These are phyloP conservation scores for Mus spicilegus DNA, from an alignment of 2,113 vertebrate genomes.

Conservation along the genomic window DNA sequence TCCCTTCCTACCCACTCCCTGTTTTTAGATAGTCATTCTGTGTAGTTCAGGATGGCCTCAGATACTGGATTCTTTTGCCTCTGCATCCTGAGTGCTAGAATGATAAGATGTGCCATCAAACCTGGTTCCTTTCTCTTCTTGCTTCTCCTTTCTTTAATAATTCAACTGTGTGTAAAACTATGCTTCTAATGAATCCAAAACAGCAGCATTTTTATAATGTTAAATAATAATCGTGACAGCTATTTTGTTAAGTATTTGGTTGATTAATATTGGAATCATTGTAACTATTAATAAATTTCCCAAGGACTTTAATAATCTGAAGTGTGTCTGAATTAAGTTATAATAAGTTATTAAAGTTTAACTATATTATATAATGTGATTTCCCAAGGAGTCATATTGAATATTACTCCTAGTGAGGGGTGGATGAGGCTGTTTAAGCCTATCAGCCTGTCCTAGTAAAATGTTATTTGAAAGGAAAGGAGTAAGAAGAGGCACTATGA, in stretches of 20 bases:
- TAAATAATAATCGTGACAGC: background rate
- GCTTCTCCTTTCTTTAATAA: background rate
- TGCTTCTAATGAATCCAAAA: background rate
- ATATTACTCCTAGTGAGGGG: background rate
- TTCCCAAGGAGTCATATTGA: background rate
- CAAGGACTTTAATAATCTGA: background rate
- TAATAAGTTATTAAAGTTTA: background rate
- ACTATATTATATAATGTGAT: background rate
- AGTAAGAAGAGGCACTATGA: background rate
- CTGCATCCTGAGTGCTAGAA: background rate
- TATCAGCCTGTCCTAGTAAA: background rate
- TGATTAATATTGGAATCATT: conserved; percentile 27
- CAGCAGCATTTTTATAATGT: background rate
- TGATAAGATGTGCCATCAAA: background rate
- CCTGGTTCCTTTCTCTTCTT: background rate
- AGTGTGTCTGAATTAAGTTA: background rate
- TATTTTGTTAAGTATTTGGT: background rate
- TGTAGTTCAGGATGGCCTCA: background rate
- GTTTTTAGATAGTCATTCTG: background rate
- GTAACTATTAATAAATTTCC: background rate
- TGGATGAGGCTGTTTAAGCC: background rate
- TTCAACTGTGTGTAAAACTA: background rate
- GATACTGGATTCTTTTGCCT: no score
- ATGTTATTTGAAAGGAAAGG: background rate
- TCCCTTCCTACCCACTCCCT: background rate